A percentile compares a stretch with the other conserved stretches of the same genome.
phyloP scores from a whole-genome alignment of 2,888 invertebrate genomes.

The Aphodius sticticus region DNA sequence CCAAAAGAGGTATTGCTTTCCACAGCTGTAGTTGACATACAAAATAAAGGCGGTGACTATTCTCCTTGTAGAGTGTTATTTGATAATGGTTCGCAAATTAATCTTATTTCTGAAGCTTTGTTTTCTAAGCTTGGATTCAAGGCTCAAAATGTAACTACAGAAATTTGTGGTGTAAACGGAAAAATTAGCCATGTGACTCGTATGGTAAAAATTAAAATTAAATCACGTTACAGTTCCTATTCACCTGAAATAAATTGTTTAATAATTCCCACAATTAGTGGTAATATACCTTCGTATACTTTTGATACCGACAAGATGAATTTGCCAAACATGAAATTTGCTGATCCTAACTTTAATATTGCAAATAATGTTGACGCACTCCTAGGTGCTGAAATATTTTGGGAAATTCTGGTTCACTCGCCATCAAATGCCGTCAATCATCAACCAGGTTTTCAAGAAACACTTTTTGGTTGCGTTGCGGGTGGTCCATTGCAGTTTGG shows the following conservation, averaged over 20 bases:
- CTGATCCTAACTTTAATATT: conserved; percentile 38
- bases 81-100: conserved; percentile 5
- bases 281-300: not conserved
- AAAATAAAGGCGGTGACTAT: not conserved
- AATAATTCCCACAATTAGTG: not conserved
- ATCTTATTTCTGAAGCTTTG: not conserved
- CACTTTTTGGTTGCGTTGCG: not conserved
- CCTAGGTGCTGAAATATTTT: conserved; percentile 40
- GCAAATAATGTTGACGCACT: conserved; percentile 39
- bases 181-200: not conserved
- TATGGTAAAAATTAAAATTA: not conserved
- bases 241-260: not conserved
- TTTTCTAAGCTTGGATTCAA: not conserved
- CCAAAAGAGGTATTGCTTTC: not conserved
- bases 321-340: conserved; percentile 32
- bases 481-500: conserved; percentile 28
- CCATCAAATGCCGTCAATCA: conserved; percentile 6
- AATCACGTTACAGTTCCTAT: not conserved
- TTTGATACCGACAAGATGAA: not conserved
- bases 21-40: conserved; percentile 4
- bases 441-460: conserved; percentile 37
- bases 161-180: not conserved
- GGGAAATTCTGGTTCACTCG: conserved; percentile 25
- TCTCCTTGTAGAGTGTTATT: not conserved
- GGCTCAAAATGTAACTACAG: not conserved